Base-by-base conservation (phyloP, 2,888 invertebrate species). In the Orchesellides sinensis region DNA sequence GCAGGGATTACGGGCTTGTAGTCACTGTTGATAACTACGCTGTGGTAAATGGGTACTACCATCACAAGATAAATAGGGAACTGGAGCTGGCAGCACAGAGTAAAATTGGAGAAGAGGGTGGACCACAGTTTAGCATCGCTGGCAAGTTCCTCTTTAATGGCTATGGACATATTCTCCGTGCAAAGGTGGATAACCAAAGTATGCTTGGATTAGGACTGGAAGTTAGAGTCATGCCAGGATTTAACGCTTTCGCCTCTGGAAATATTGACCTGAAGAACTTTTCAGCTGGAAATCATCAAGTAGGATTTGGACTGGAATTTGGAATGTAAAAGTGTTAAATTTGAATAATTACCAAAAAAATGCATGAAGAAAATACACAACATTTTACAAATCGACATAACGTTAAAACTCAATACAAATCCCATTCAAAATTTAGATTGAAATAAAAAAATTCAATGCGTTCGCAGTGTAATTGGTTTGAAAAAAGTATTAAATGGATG, bases 261-360 rank as follows among this genome's bases (percentile, higher is more conserved):
- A 61, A 49, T 4, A 72, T 78, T 17, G 83, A 83, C 47, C 59
- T 83, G 5, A 78, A 54, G 23, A 61, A 56, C 23, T 77, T 83
- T 19, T 27, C 65, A 0, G 77, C 70, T 2, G 83, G 83, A 21
- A 63, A 49, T 54, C 83, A 83, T 23, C 72, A 83, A 59, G n/a
- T 83, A 12, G 83, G 83, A 12, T 54, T 83, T 66, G 73, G 59
- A 14, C 19, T 83, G 47, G 73, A 77, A 12, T 83, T 83, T 61
- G 78, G 65, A 29, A 21, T 35, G 0, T 21, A 17, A 47, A n/a
- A n/a, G n/a, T n/a, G n/a, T n/a, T n/a, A n/a, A n/a, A n/a, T n/a
- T n/a, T n/a, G n/a, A n/a, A n/a, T n/a, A n/a, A n/a, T n/a, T n/a
- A n/a, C n/a, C n/a, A n/a, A 17, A 4, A 52, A 52, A 52, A 8